Base-by-base conservation (phyloP, 2,888 invertebrate genomes). In the Eupithecia pulchellata region DNA sequence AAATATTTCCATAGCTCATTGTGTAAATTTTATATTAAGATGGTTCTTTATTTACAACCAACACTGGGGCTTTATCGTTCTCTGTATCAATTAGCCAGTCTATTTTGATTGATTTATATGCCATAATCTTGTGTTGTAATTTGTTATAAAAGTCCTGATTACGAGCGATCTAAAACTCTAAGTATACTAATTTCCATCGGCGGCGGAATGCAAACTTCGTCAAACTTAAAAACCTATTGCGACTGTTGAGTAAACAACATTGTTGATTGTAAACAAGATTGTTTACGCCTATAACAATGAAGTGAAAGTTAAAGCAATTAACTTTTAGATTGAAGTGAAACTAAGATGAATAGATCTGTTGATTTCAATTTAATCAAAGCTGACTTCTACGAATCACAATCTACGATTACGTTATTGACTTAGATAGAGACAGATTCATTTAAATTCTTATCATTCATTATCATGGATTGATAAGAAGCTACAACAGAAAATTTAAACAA, bases 191-290 rank as follows among this genome's bases (percentile, higher is more conserved):
- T n/a, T 64, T 17, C 36, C 29, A 9, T 30, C 32, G 2, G 25
- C 64, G 36, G 47, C 20, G 34, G 27, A 52, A 52, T 64, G 36
- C 13, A 55, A 63, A 60, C 60, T 60, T 32, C 5, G 60, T 34
- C 66, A 55, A 69, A 69, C 61, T 61, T 60, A 66, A 64, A 66
- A 68, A 69, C 25, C 14, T 61, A 69, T 63, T 75, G 73, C 58
- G 61, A 71, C 25, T 25, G 29, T 64, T 42, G 60, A 75, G 75
- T 75, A 77, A 77, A 76, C 69, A 75, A 76, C 73, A 67, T n/a
- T 68, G 71, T 58, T 63, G 64, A 71, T 71, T 70, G 68, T 68
- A 71, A 75, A 72, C 74, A 71, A 36, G 32, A 67, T 36, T 58
- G 63, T 55, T 47, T 42, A 42, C 39, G 27, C 39, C 42, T 63